Evolutionary conservation across 1,140 invertebrate genomes (phyloP).

Genomic region (Drosophila orosa): DNA sequence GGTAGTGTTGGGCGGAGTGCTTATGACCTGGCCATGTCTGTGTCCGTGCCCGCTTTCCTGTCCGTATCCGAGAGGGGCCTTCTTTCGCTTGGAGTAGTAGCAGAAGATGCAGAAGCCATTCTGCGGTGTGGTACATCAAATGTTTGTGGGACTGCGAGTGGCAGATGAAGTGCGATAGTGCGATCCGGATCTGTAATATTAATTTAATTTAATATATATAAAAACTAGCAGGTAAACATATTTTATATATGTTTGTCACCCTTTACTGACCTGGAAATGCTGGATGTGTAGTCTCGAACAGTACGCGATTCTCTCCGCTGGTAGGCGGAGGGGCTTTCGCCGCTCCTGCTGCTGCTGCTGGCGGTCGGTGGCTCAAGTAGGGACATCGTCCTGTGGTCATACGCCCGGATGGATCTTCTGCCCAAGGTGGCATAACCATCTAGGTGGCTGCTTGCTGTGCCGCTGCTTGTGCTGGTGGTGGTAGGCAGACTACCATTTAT

Average conservation of each 20-base stretch:
- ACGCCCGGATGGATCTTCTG: constrained; percentile 68
- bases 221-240: not conserved
- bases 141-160: constrained; percentile 81
- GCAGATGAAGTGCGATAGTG: constrained; percentile 79
- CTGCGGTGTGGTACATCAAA: constrained; percentile 84
- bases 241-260: no score
- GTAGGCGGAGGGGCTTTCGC: constrained; percentile 43
- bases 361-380: constrained; percentile 67
- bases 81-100: constrained; percentile 79
- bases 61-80: constrained; percentile 12
- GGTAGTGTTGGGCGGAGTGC: constrained; percentile 59
- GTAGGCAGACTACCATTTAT: constrained; percentile 66
- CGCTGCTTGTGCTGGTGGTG: constrained; percentile 33
- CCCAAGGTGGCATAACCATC: constrained; percentile 83
- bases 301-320: constrained; percentile 67
- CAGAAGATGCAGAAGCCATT: constrained; percentile 84
- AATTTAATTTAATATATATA: not conserved
- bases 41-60: not conserved
- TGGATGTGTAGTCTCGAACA: constrained; percentile 71
- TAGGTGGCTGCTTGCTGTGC: constrained; percentile 45
- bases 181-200: constrained; percentile 65
- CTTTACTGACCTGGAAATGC: constrained; percentile 70
- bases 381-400: constrained; percentile 82
- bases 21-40: constrained; percentile 23
- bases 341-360: constrained; percentile 33